Evolutionary conservation across 2,113 vertebrate genomes (phyloP).

Genomic region (Rana temporaria): DNA sequence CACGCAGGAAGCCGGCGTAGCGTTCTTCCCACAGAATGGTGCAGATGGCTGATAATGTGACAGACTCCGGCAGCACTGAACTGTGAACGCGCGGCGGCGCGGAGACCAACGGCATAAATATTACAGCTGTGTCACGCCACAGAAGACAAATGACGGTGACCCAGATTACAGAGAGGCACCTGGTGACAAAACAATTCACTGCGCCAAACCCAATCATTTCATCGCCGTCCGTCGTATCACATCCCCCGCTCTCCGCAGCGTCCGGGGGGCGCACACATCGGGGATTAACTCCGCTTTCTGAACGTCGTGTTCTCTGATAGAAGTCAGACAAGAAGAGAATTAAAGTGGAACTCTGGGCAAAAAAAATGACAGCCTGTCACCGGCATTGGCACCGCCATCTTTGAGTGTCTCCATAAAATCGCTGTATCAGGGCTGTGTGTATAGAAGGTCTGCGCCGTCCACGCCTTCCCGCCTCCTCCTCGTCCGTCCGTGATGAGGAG

Average conservation of each 20-base stretch:
- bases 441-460: too few relatives aligned
- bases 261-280: too few relatives aligned
- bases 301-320: too few relatives aligned
- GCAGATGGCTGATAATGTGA: conserved; percentile 45
- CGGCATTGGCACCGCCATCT: too few relatives aligned
- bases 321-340: too few relatives aligned
- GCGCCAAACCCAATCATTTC: conserved; percentile 20
- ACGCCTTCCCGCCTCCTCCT: too few relatives aligned
- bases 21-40: conserved; percentile 6
- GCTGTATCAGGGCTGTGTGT: too few relatives aligned
- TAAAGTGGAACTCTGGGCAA: too few relatives aligned
- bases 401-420: too few relatives aligned
- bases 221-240: not conserved
- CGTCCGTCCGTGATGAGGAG: too few relatives aligned
- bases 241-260: not conserved
- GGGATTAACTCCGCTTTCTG: too few relatives aligned
- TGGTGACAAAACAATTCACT: conserved; percentile 47
- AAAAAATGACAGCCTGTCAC: too few relatives aligned
- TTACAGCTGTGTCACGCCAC: conserved; percentile 39
- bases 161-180: conserved; percentile 47
- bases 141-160: conserved; percentile 50
- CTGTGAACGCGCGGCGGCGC: conserved; percentile 32
- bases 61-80: conserved; percentile 36
- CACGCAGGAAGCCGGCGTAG: not conserved
- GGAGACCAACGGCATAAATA: conserved; percentile 39